A percentile compares a stretch with the other conserved stretches of the same genome.
phyloP scores from a whole-genome alignment of 2,113 vertebrate genomes.

The Amazona vittata region DNA sequence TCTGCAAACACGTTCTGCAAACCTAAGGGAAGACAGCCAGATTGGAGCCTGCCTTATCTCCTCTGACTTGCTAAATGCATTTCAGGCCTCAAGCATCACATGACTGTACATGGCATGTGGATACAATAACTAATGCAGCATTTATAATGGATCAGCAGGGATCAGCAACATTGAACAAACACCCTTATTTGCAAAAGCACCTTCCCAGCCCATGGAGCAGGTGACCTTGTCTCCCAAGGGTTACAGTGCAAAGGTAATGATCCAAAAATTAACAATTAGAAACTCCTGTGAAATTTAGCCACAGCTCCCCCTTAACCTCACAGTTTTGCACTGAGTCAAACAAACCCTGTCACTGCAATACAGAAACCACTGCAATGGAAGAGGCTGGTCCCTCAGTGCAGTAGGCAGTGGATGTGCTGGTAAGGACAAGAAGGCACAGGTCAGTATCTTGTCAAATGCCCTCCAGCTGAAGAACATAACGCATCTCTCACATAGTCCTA shows the following conservation, averaged over 20 bases:
- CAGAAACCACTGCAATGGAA: neutral
- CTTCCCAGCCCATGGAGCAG: conserved; percentile 10
- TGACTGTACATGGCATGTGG: conserved; percentile 42
- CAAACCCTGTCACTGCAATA: neutral
- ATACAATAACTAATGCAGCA: conserved; percentile 47
- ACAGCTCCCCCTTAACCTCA: neutral
- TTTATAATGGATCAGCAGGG: conserved; percentile 57
- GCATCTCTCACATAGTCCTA: neutral
- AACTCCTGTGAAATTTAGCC: neutral
- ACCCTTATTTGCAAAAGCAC: conserved; percentile 58
- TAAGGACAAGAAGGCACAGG: neutral
- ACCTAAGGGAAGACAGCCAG: conserved; percentile 61
- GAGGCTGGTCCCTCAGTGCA: neutral
- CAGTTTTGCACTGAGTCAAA: neutral
- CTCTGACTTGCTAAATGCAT: conserved; percentile 49
- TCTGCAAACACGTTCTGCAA: conserved; percentile 67
- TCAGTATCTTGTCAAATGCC: neutral
- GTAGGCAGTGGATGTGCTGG: neutral
- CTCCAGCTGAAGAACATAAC: neutral
- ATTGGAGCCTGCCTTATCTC: conserved; percentile 72
- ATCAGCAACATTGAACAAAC: conserved; percentile 61
- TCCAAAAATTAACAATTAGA: conserved; percentile 19
- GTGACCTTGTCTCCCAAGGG: conserved; percentile 44
- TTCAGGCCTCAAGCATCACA: conserved; percentile 54
- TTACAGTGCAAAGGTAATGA: conserved; percentile 47